phyloP scores from a whole-genome alignment of 2,113 vertebrate genomes.

The Heptranchias perlo region DNA sequence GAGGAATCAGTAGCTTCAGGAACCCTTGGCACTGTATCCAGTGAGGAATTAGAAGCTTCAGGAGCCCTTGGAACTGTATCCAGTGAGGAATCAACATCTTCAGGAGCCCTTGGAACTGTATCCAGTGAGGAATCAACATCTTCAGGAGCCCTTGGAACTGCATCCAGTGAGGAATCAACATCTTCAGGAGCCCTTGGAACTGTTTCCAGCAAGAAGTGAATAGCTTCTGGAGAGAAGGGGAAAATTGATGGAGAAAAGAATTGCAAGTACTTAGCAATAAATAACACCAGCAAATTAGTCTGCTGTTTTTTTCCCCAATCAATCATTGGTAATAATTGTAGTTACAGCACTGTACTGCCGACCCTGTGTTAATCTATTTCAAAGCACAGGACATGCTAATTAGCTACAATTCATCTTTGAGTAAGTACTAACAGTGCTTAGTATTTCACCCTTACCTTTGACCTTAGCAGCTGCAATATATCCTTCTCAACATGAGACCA shows the following conservation, averaged over 20 bases:
- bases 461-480: not conserved
- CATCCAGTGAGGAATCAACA: not conserved
- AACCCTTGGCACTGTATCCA: not conserved
- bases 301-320: not conserved
- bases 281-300: conserved; percentile 25
- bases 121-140: too few species aligned
- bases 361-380: conserved; percentile 29
- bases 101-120: too few species aligned
- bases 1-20: not conserved
- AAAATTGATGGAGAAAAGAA: conserved; percentile 10
- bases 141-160: too few species aligned
- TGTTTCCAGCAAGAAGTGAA: not conserved
- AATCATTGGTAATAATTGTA: conserved; percentile 8
- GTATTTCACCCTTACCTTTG: conserved; percentile 10
- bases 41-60: not conserved
- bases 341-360: not conserved
- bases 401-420: not conserved
- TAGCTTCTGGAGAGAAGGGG: not conserved
- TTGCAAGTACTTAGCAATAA: conserved; percentile 9
- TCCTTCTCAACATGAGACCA: not conserved
- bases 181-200: not conserved
- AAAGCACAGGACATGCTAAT: conserved; percentile 30
- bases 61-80: not conserved
- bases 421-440: not conserved
- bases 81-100: too few species aligned